phyloP scores from a whole-genome alignment of 1,140 invertebrate genomes.

The Leptinotarsa defecta region DNA sequence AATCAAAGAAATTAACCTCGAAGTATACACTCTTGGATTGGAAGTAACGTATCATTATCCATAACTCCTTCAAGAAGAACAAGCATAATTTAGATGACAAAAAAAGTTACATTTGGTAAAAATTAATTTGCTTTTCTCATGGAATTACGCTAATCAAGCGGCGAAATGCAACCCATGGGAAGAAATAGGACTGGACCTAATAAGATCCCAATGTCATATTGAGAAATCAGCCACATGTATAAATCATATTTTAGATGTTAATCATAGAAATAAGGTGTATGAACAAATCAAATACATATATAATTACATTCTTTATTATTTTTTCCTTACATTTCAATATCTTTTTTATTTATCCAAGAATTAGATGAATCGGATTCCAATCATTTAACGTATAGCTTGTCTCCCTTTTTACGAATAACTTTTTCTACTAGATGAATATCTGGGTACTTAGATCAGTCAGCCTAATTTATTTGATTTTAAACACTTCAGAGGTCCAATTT shows the following conservation, averaged over 20 bases:
- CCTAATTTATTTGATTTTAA: too few species aligned
- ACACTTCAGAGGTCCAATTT: too few species aligned
- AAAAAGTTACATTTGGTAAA: background rate
- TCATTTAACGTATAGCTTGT: background rate
- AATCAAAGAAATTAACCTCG: background rate
- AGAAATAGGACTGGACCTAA: background rate
- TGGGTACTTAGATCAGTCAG: too few species aligned
- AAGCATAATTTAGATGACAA: background rate
- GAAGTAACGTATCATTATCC: too few species aligned
- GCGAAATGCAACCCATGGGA: background rate
- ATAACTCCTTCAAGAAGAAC: background rate
- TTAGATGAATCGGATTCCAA: background rate
- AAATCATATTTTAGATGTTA: background rate
- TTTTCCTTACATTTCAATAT: background rate
- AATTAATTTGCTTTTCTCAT: background rate
- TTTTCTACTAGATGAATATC: background rate
- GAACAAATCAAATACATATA: background rate
- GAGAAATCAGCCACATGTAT: background rate
- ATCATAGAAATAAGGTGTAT: conserved; percentile 3
- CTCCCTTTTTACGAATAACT: background rate
- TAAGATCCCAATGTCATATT: background rate
- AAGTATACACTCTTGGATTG: background rate
- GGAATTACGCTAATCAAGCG: background rate
- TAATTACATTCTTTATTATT: background rate
- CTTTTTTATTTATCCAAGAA: background rate